Evolutionary conservation across 2,888 invertebrate species (phyloP).

Genomic region (Heliconius charithonia): DNA sequence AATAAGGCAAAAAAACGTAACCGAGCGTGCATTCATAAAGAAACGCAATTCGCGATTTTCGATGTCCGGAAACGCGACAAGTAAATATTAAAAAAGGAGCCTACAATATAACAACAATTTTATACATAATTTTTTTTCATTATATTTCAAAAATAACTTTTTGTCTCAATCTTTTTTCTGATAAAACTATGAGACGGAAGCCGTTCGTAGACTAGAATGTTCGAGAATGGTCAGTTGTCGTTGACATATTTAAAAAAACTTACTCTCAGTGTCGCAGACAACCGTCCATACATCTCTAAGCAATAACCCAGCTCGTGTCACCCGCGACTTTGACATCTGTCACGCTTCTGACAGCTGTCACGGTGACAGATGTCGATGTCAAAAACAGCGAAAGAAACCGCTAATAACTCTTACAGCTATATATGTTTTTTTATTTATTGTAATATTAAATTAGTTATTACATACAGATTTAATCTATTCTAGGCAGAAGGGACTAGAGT

Average conservation of each 20-base stretch:
- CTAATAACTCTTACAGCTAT: constrained; percentile 64
- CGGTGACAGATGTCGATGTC: constrained; percentile 33
- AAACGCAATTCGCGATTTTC: constrained; percentile 48
- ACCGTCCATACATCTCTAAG: constrained; percentile 55
- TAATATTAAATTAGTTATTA: constrained; percentile 62
- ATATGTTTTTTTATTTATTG: constrained; percentile 55
- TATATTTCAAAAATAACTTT: constrained; percentile 63
- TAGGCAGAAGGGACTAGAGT: constrained; percentile 79
- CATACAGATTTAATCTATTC: constrained; percentile 65
- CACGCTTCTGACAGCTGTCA: constrained; percentile 9
- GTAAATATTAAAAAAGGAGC: constrained; percentile 53
- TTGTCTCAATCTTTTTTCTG: constrained; percentile 54
- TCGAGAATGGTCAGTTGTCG: constrained; percentile 48
- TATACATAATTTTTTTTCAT: constrained; percentile 57
- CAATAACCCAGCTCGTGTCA: constrained; percentile 53
- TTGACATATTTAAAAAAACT: constrained; percentile 25
- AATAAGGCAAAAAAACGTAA: constrained; percentile 73
- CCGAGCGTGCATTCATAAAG: constrained; percentile 66
- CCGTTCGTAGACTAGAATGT: constrained; percentile 71
- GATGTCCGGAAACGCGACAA: constrained; percentile 41
- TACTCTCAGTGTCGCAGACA: constrained; percentile 42
- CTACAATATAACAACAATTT: constrained; percentile 60
- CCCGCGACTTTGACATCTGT: constrained; percentile 45
- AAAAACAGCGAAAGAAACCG: constrained; percentile 52
- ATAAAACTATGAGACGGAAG: constrained; percentile 70